Percentiles rank a stretch among this genome's conserved stretches.
These are phyloP conservation scores for Rhyzopertha dominica DNA, from an alignment of 1,140 invertebrate genomes.

Conservation along the genomic window DNA sequence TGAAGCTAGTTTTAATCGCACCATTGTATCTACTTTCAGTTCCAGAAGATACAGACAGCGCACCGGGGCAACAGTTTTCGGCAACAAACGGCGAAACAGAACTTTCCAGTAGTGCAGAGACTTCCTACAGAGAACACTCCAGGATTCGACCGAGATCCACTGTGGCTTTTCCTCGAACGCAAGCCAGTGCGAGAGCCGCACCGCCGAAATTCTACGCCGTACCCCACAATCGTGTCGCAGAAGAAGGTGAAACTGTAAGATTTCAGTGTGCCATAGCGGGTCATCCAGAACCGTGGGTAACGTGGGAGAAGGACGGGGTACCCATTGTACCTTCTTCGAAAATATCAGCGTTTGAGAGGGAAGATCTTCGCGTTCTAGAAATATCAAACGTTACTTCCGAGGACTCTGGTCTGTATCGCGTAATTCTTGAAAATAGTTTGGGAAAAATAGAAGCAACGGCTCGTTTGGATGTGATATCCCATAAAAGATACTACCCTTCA, in stretches of 20 bases:
- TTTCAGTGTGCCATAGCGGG: slow-evolving; percentile 77
- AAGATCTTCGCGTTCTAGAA: slow-evolving; percentile 71
- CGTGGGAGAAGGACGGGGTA: slow-evolving; percentile 74
- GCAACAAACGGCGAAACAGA: too few relatives aligned
- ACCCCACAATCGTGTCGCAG: slow-evolving; percentile 76
- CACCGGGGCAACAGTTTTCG: slow-evolving; percentile 60
- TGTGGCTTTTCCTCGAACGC: slow-evolving; percentile 25
- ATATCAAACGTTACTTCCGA: slow-evolving; percentile 70
- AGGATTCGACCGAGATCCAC: slow-evolving; percentile 31
- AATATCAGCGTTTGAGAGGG: slow-evolving; percentile 66
- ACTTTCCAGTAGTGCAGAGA: too few relatives aligned
- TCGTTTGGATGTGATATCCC: slow-evolving; percentile 71
- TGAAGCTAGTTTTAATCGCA: too few relatives aligned
- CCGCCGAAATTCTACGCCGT: slow-evolving; percentile 83
- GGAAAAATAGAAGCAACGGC: slow-evolving; percentile 76
- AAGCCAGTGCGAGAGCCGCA: slow-evolving; percentile 34
- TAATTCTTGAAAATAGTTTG: slow-evolving; percentile 76
- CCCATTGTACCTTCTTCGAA: slow-evolving; percentile 59
- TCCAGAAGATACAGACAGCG: slow-evolving; percentile 73
- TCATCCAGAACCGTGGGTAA: slow-evolving; percentile 68
- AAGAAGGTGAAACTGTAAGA: slow-evolving; percentile 73
- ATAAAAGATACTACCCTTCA: slow-evolving; percentile 43
- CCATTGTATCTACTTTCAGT: slow-evolving; percentile 56
- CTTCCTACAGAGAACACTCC: too few relatives aligned
- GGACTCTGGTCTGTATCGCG: slow-evolving; percentile 76